A percentile compares a stretch with the other conserved stretches of the same genome.
These are phyloP conservation scores for Alcedo atthis DNA, from an alignment of 2,797 vertebrate genomes.

Conservation along the genomic window DNA sequence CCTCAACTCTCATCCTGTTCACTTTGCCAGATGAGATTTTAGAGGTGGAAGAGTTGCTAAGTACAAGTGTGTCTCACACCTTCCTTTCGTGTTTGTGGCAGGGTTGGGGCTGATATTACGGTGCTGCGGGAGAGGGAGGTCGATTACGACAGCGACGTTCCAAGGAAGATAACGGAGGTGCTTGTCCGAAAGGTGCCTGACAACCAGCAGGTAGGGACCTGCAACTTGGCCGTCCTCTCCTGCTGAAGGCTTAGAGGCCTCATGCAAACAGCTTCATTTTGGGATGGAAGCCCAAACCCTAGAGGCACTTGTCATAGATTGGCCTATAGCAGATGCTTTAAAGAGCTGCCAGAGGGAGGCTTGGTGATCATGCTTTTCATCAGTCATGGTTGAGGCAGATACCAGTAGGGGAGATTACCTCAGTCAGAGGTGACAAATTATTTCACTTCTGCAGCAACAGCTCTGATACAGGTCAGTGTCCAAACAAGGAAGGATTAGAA, in stretches of 20 bases:
- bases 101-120: slow-evolving; percentile 95
- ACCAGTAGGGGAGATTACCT: not conserved
- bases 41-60: not conserved
- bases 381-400: not conserved
- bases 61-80: not conserved
- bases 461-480: not conserved
- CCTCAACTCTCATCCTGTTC: not conserved
- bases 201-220: slow-evolving; percentile 90
- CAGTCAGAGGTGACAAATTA: not conserved
- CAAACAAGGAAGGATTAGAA: not conserved
- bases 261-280: not conserved
- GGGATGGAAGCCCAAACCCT: not conserved
- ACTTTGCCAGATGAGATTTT: not conserved
- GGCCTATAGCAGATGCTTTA: not conserved
- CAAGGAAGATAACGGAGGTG: slow-evolving; percentile 93
- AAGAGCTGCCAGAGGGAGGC: not conserved
- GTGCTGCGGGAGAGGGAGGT: slow-evolving; percentile 92
- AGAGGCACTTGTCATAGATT: not conserved
- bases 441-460: not conserved
- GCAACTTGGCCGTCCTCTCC: not conserved
- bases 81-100: slow-evolving; percentile 62
- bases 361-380: not conserved
- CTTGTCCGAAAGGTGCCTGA: slow-evolving; percentile 97
- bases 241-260: not conserved
- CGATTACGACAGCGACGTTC: slow-evolving; percentile 88